A percentile compares a stretch with the other conserved stretches of the same genome.
Conservation (phyloP, 2,797 vertebrate genomes). For the Strix occidentalis region DNA sequence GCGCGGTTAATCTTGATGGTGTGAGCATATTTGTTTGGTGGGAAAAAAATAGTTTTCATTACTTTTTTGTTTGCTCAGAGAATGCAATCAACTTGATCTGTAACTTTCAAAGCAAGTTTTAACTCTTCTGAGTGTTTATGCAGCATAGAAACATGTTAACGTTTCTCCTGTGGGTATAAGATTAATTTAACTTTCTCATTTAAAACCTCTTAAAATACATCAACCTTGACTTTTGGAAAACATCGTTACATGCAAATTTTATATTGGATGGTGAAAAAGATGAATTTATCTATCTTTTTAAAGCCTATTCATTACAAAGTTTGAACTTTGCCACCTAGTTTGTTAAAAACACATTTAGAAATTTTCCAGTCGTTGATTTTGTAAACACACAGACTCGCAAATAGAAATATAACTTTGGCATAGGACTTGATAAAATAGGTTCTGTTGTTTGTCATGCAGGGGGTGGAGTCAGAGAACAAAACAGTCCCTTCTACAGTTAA, state of each 20-base stretch:
- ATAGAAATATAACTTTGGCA: not conserved
- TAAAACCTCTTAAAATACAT: not conserved
- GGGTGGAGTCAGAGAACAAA: not conserved
- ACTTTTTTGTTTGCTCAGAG: not conserved
- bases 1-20: not conserved
- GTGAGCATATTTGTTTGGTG: not conserved
- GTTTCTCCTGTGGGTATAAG: too few relatives aligned
- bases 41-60: not conserved
- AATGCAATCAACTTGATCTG: not conserved
- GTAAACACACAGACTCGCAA: not conserved
- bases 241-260: not conserved
- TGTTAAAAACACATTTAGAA: not conserved
- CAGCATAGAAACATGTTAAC: not conserved
- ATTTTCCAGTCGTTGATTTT: not conserved
- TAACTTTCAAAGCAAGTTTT: not conserved
- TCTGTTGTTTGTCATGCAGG: not conserved
- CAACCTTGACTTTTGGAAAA: not conserved
- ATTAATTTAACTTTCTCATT: not conserved
- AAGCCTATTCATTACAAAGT: not conserved
- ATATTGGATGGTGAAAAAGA: not conserved
- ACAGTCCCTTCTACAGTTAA: not conserved
- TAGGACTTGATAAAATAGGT: not conserved
- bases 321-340: not conserved
- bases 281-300: not conserved
- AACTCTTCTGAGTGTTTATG: not conserved